Conservation (phyloP, 2,113 vertebrate genomes). For the Rissa tridactyla region DNA sequence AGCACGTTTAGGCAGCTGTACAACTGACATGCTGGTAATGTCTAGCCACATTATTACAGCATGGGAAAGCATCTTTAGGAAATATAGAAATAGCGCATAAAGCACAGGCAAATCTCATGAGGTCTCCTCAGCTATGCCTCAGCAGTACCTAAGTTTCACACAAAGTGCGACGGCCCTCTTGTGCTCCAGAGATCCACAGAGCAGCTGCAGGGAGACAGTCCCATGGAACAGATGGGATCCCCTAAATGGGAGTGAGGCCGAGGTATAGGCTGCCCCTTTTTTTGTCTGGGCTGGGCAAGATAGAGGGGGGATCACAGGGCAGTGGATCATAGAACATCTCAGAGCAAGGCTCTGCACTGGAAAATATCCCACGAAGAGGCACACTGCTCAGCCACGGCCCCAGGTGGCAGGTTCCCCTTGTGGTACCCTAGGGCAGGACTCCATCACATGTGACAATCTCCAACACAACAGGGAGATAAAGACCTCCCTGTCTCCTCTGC, state of each 20-base stretch:
- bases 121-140: background rate
- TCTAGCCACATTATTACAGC: background rate
- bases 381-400: background rate
- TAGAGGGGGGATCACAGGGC: background rate
- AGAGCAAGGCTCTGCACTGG: background rate
- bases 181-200: background rate
- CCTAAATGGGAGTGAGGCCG: background rate
- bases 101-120: background rate
- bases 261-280: background rate
- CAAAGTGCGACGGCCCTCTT: background rate
- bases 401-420: background rate
- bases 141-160: background rate
- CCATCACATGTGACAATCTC: background rate
- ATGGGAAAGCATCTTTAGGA: background rate
- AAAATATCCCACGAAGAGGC: background rate
- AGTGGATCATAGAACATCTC: background rate
- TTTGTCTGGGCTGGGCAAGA: background rate
- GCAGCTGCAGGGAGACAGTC: background rate
- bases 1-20: background rate
- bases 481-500: background rate
- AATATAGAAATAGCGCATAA: background rate
- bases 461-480: background rate
- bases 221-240: background rate
- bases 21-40: background rate
- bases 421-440: background rate